phyloP scores from a whole-genome alignment of 2,888 invertebrate genomes.

The Amphipyra berbera region DNA sequence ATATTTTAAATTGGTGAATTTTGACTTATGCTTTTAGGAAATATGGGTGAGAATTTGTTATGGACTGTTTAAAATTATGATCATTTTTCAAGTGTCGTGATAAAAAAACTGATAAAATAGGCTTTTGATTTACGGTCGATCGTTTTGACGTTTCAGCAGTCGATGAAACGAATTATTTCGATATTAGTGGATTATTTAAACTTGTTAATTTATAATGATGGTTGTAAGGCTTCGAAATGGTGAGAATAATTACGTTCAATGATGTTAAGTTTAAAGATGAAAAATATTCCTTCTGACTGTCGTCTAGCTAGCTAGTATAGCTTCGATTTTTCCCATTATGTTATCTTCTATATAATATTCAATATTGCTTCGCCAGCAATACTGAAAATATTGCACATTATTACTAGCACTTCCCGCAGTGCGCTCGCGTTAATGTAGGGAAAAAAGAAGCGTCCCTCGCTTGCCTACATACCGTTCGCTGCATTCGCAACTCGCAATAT shows the following conservation, averaged over 20 bases:
- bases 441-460: constrained; percentile 27
- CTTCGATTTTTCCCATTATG: too few species aligned
- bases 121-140: too few species aligned
- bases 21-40: constrained; percentile 23
- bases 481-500: too few species aligned
- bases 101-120: not conserved
- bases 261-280: too few species aligned
- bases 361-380: not conserved
- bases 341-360: too few species aligned
- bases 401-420: constrained; percentile 15
- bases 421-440: constrained; percentile 18
- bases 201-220: not conserved
- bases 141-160: not conserved
- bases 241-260: too few species aligned
- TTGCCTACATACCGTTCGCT: not conserved
- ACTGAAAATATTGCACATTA: constrained; percentile 22
- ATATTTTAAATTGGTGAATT: constrained; percentile 29
- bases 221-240: too few species aligned
- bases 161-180: not conserved
- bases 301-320: too few species aligned
- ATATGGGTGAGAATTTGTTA: constrained; percentile 9
- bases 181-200: not conserved
- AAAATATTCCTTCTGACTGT: too few species aligned
- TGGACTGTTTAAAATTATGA: constrained; percentile 30
- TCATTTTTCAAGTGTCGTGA: not conserved